Conservation (phyloP, 2,888 invertebrate species). For the Callimorpha dominula region DNA sequence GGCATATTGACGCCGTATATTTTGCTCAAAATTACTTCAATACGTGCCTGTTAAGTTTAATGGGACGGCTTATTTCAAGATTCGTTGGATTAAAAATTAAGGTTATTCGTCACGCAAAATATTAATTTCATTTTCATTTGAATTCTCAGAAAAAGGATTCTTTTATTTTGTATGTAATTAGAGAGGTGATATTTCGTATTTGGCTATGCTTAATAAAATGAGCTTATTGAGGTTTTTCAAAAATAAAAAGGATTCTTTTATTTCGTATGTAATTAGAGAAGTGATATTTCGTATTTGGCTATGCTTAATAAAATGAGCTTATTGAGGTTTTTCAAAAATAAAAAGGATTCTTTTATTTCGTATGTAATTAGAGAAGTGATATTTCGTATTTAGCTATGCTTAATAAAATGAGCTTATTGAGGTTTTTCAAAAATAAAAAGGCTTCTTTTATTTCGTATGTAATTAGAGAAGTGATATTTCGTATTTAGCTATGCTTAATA, state of each 20-base stretch:
- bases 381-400: not conserved
- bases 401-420: no score
- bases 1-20: not conserved
- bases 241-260: no score
- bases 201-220: no score
- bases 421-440: no score
- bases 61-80: not conserved
- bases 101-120: not conserved
- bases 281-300: not conserved
- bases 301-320: no score
- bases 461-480: not conserved
- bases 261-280: no score
- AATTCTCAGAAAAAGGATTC: not conserved
- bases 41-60: slow-evolving; percentile 4
- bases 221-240: no score
- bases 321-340: no score
- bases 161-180: not conserved
- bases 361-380: not conserved
- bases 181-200: not conserved
- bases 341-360: no score
- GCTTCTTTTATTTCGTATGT: no score
- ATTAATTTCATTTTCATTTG: not conserved
- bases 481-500: no score
- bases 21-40: not conserved
- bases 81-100: not conserved